Base-by-base conservation (phyloP, 2,113 vertebrate species). In the Ranitomeya imitator region DNA sequence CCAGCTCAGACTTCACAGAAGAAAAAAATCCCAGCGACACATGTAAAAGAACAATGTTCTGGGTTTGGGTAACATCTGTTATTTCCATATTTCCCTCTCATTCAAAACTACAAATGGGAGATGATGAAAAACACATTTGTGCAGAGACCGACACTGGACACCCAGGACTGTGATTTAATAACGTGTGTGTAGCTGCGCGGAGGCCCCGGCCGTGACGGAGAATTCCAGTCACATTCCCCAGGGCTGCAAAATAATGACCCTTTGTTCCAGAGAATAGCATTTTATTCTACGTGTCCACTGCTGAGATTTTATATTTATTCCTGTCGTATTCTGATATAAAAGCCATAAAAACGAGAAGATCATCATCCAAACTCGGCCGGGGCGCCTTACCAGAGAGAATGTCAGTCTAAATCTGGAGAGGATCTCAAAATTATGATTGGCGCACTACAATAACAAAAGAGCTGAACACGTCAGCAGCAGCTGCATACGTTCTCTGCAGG, bases 111-210 rank as follows among this genome's bases (percentile, higher is more conserved):
- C 26, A 73, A 73, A 60, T 9, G 54, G 3, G 57, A 45, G 54
- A 57, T 60, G 79, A 88, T 88, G 79, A 73, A 88, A 88, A 88
- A n/a, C 85, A 87, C 86, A 88, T 82, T 81, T 59, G 52, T 14
- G 21, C 86, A 14, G 19, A 71, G 18, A 0, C 16, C 23, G 65
- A 26, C 21, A 51, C 71, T n/a, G 26, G 65, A 87, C 60, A 79
- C 74, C 57, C 76, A 52, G 61, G 21, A 45, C 59, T 23, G 84
- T 8, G 73, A 85, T 77, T 61, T 37, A 52, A 12, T 52, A 60
- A 60, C 37, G 79, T 60, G 37, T 3, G 55, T 60, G 55, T 60
- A 37, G n/a, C 77, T 11, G 21, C 11, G 2, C 78, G 6, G 21
- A 7, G 12, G 77, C 54, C 57, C 14, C 23, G 23, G 54, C 54